Percentiles rank a stretch among this genome's conserved stretches.
Evolutionary conservation across 2,888 invertebrate genomes (phyloP).

Genomic region (Teleogryllus oceanicus): DNA sequence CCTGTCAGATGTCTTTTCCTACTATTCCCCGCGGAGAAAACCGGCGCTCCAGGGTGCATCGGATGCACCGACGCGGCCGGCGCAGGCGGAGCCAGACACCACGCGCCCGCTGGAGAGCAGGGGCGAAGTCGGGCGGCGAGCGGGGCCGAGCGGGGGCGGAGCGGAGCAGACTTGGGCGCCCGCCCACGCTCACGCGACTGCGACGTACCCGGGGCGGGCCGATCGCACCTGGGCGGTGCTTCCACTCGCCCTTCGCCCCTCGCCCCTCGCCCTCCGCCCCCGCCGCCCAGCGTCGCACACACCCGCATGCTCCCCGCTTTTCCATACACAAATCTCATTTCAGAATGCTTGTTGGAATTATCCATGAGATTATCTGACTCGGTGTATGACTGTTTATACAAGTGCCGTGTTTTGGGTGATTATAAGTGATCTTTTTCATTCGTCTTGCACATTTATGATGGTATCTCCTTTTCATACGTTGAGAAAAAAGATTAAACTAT

Average conservation of each 20-base stretch:
- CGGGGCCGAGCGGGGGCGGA: neutral
- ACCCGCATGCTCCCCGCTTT: neutral
- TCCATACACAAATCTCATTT: conserved; percentile 1
- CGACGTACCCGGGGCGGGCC: neutral
- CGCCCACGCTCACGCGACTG: neutral
- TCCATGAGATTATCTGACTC: neutral
- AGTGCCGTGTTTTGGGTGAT: conserved; percentile 18
- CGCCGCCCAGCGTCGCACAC: no score
- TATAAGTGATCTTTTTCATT: conserved; percentile 1
- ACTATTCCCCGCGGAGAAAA: no score
- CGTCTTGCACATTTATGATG: conserved; percentile 18
- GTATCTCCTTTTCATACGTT: neutral
- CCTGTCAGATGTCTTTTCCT: no score
- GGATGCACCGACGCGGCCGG: no score
- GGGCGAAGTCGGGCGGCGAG: neutral
- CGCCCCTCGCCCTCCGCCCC: no score
- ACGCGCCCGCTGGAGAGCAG: no score
- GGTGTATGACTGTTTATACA: conserved; percentile 9
- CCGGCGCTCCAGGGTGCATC: no score
- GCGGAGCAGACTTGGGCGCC: neutral
- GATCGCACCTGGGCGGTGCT: neutral
- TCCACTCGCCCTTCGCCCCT: neutral
- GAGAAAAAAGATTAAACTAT: neutral
- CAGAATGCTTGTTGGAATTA: neutral
- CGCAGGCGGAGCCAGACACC: no score